phyloP scores from a whole-genome alignment of 2,888 invertebrate species.

The Bugula neritina region DNA sequence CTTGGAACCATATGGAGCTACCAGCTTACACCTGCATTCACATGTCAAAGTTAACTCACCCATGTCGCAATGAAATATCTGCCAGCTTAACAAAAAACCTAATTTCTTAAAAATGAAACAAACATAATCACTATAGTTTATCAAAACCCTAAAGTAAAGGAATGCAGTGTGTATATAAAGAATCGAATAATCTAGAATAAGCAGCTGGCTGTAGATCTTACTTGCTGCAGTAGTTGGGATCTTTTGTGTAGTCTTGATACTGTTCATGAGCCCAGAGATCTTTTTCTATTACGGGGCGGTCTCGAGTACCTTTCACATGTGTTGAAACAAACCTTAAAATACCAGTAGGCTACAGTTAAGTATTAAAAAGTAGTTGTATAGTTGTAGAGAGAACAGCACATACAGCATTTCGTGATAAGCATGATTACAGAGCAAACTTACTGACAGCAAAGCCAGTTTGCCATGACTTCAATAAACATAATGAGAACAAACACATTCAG shows the following conservation, averaged over 20 bases:
- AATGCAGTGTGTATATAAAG: too few relatives aligned
- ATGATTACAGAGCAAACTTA: constrained; percentile 21
- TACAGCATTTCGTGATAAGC: not conserved
- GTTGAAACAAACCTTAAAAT: not conserved
- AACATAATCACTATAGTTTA: too few relatives aligned
- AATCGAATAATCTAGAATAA: too few relatives aligned
- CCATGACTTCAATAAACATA: constrained; percentile 34
- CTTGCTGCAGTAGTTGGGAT: constrained; percentile 7
- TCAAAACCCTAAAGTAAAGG: too few relatives aligned
- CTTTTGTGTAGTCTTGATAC: not conserved
- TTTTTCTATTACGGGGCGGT: not conserved
- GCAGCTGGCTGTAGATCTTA: not conserved
- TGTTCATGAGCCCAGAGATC: not conserved
- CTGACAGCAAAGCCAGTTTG: constrained; percentile 38
- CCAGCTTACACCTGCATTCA: not conserved
- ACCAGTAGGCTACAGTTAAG: not conserved
- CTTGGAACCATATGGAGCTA: constrained; percentile 6
- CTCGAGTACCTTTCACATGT: constrained; percentile 17
- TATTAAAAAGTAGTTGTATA: too few relatives aligned
- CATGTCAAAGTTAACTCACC: too few relatives aligned
- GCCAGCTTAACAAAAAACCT: too few relatives aligned
- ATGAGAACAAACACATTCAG: constrained; percentile 35
- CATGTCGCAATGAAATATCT: too few relatives aligned
- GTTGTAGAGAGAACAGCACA: not conserved
- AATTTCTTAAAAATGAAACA: too few relatives aligned